phyloP scores from a whole-genome alignment of 2,113 vertebrate species.

The Leucosticte australis region DNA sequence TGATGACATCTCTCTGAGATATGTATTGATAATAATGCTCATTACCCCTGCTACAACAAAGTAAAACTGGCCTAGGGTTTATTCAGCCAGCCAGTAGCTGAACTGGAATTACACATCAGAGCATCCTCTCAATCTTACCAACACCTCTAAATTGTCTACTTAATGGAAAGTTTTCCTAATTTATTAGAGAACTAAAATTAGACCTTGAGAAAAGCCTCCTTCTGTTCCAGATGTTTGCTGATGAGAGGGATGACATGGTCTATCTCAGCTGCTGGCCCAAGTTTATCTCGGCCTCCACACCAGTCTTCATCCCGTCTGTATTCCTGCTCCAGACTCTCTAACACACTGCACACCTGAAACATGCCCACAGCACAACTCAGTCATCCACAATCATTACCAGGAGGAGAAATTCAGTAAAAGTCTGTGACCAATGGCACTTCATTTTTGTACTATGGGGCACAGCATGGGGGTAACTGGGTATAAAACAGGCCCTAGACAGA shows the following conservation, averaged over 20 bases:
- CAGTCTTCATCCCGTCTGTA: slow-evolving; percentile 96
- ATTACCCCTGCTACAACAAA: neutral
- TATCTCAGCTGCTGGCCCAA: slow-evolving; percentile 84
- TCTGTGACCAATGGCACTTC: neutral
- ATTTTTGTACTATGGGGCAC: neutral
- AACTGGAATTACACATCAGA: neutral
- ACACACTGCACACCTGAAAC: slow-evolving; percentile 91
- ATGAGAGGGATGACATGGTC: slow-evolving; percentile 96
- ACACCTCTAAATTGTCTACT: neutral
- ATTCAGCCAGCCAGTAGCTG: neutral
- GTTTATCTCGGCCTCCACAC: slow-evolving; percentile 94
- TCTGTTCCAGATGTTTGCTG: slow-evolving; percentile 98
- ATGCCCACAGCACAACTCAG: neutral
- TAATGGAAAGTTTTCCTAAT: neutral
- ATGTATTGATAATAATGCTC: neutral
- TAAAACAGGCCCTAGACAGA: neutral
- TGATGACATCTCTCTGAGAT: neutral
- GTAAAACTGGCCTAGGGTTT: neutral
- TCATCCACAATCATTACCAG: neutral
- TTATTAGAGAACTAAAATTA: neutral
- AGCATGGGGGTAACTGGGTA: neutral
- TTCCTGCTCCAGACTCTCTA: slow-evolving; percentile 96
- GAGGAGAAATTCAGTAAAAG: neutral
- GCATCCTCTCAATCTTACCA: neutral
- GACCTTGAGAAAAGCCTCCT: slow-evolving; percentile 94